Conservation (phyloP, 2,113 vertebrate species). For the Prochilodus magdalenae region DNA sequence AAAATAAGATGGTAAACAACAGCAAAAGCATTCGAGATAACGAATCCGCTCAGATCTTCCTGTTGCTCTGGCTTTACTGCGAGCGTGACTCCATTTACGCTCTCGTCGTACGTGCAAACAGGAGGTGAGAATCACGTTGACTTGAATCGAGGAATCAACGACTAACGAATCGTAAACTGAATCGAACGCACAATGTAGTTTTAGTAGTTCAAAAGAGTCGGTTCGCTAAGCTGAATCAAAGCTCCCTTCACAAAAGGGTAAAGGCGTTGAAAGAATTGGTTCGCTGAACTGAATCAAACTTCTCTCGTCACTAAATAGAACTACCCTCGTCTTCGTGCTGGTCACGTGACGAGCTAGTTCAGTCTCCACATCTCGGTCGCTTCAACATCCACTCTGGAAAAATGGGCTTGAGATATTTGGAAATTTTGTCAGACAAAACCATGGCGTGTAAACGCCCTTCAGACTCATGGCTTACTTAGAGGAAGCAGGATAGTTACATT, state of each 20-base stretch:
- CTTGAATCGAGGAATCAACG: too few relatives aligned
- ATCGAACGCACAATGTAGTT: too few relatives aligned
- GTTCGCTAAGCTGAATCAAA: neutral
- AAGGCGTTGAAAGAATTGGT: neutral
- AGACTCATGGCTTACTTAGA: constrained; percentile 38
- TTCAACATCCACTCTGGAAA: constrained; percentile 40
- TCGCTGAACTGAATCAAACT: neutral
- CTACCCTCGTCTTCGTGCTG: neutral
- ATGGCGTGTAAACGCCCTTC: constrained; percentile 38
- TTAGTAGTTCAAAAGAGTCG: neutral
- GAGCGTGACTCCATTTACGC: too few relatives aligned
- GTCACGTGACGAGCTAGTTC: constrained; percentile 58
- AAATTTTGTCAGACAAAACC: constrained; percentile 43
- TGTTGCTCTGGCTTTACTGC: too few relatives aligned
- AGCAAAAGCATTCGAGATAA: too few relatives aligned
- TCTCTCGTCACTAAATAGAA: too few relatives aligned
- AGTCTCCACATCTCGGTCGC: constrained; percentile 42
- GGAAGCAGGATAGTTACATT: neutral
- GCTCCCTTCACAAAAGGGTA: neutral
- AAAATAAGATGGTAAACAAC: too few relatives aligned
- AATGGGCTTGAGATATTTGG: constrained; percentile 30
- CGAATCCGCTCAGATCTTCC: too few relatives aligned
- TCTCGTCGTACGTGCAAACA: too few relatives aligned
- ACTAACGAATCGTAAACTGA: too few relatives aligned
- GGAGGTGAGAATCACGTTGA: too few relatives aligned